Conservation (phyloP, 2,797 vertebrate genomes). For the Ctenopoma kingsleyae region DNA sequence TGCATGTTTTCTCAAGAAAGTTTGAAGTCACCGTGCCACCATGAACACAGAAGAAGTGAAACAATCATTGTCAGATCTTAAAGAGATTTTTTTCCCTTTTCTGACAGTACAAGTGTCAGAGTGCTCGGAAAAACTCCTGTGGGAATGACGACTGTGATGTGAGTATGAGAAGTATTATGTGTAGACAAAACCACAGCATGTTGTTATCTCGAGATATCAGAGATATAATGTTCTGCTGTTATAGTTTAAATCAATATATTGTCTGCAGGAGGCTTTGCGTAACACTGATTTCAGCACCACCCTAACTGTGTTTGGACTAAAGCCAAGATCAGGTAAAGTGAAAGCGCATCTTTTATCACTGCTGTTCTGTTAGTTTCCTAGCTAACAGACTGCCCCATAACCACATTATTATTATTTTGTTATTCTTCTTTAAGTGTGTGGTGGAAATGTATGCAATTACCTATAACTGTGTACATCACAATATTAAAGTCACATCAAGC, state of each 20-base stretch:
- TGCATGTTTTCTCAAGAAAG: too few species aligned
- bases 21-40: too few species aligned
- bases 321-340: constrained; percentile 93
- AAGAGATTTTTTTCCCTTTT: neutral
- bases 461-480: neutral
- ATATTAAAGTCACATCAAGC: neutral
- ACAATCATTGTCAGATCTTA: fast-evolving
- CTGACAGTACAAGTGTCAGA: constrained; percentile 91
- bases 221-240: neutral
- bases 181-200: neutral
- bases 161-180: constrained; percentile 46
- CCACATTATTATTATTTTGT: too few species aligned
- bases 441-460: neutral
- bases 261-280: constrained; percentile 89
- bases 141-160: constrained; percentile 93
- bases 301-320: constrained; percentile 93
- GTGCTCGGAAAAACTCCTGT: constrained; percentile 90
- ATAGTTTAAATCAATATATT: neutral
- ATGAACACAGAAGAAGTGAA: neutral
- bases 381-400: fast-evolving
- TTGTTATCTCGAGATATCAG: neutral
- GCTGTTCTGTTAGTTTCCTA: neutral
- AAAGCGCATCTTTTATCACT: neutral
- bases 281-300: constrained; percentile 84
- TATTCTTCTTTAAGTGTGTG: neutral